These are phyloP conservation scores for Stegodyphus dumicola DNA, from an alignment of 1,140 invertebrate species.

Conservation along the genomic window DNA sequence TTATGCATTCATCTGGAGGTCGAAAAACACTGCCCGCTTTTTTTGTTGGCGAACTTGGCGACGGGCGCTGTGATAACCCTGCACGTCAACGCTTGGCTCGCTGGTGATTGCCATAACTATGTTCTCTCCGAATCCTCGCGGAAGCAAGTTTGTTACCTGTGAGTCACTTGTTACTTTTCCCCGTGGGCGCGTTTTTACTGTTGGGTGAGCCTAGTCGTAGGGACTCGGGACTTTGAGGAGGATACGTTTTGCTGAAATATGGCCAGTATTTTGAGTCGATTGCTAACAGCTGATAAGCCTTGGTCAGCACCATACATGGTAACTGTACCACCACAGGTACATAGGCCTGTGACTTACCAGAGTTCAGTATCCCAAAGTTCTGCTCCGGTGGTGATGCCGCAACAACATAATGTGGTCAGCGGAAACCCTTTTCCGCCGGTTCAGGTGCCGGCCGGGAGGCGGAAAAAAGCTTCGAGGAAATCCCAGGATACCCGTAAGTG, in stretches of 20 bases:
- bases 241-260: not conserved
- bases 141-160: not conserved
- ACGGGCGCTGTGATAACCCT: conserved; percentile 10
- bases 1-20: not conserved
- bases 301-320: conserved; percentile 30
- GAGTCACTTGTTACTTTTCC: conserved; percentile 36
- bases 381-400: not conserved
- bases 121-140: not conserved
- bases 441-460: conserved; percentile 14
- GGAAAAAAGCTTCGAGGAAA: conserved; percentile 32
- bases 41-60: conserved; percentile 1
- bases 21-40: not conserved
- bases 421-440: conserved; percentile 43
- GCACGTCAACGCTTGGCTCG: not conserved
- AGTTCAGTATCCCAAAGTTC: not conserved
- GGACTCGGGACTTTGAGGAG: too few relatives aligned
- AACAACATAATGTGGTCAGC: conserved; percentile 46
- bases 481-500: conserved; percentile 51
- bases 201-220: too few relatives aligned
- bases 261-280: conserved; percentile 57
- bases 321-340: not conserved
- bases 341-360: not conserved
- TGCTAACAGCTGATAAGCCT: conserved; percentile 49
- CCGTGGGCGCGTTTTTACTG: not conserved
- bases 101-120: conserved; percentile 36